Conservation (phyloP, 2,113 vertebrate species). For the Herpetotheres cachinnans region DNA sequence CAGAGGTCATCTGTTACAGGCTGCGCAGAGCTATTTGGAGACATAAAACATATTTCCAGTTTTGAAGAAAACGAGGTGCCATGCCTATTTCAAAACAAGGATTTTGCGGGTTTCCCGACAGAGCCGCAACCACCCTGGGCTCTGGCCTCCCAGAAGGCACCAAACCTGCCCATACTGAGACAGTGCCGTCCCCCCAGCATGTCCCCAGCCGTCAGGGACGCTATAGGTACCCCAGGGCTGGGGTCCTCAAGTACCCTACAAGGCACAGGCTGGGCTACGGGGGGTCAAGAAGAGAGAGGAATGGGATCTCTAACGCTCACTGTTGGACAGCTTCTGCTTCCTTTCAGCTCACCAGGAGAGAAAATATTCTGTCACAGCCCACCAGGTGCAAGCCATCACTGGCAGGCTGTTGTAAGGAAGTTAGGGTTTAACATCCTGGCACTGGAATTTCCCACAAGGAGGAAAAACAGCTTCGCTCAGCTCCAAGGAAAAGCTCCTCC, state of each 20-base stretch:
- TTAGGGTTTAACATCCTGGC: neutral
- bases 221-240: neutral
- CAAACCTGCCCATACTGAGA: neutral
- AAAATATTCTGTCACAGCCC: neutral
- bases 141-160: neutral
- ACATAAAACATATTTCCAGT: neutral
- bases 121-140: rapidly evolving
- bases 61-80: neutral
- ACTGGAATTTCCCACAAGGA: neutral
- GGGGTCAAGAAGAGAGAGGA: rapidly evolving
- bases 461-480: neutral
- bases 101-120: neutral
- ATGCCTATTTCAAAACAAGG: neutral
- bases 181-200: rapidly evolving
- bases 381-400: neutral
- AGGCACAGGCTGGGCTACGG: neutral
- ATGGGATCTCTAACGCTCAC: rapidly evolving
- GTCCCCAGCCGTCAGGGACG: rapidly evolving
- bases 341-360: neutral
- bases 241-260: neutral
- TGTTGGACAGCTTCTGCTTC: neutral
- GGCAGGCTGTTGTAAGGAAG: neutral
- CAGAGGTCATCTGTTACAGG: neutral
- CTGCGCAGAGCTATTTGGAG: neutral
- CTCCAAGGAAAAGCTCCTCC: neutral